Percentiles rank a stretch among this genome's conserved stretches.
phyloP scores from a whole-genome alignment of 2,113 vertebrate species.

The Chlorocebus sabaeus region DNA sequence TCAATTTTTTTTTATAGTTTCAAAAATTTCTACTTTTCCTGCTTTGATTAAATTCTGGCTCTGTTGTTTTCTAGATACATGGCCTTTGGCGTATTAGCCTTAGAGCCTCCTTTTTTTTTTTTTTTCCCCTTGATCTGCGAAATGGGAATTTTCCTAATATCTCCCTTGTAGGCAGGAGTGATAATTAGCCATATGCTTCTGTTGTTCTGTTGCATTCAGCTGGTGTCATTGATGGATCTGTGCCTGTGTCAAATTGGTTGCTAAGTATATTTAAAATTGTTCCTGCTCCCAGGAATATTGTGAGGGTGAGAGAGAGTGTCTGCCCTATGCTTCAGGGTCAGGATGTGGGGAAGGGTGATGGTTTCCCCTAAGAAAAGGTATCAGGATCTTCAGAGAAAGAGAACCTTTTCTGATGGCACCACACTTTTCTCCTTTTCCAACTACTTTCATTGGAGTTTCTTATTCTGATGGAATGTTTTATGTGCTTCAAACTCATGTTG shows the following conservation, averaged over 20 bases:
- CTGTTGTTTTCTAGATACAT: neutral
- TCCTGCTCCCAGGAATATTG: neutral
- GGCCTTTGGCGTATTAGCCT: neutral
- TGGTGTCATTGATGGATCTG: neutral
- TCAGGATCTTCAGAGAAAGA: neutral
- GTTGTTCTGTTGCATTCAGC: neutral
- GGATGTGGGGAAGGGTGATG: neutral
- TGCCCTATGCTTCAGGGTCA: neutral
- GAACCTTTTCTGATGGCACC: neutral
- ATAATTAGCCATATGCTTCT: neutral
- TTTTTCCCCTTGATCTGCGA: neutral
- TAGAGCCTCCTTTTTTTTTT: neutral
- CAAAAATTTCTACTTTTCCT: neutral
- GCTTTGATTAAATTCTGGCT: neutral
- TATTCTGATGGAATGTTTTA: neutral
- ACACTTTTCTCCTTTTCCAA: too few relatives aligned
- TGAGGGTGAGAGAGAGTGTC: neutral
- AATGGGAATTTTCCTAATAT: neutral
- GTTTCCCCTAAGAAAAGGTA: neutral
- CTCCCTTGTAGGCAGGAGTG: neutral
- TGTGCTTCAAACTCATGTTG: neutral
- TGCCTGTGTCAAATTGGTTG: neutral
- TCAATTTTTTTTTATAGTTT: neutral
- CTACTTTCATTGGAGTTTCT: neutral
- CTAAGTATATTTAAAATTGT: neutral